Conservation (phyloP, 2,113 vertebrate genomes). For the Tyto alba region DNA sequence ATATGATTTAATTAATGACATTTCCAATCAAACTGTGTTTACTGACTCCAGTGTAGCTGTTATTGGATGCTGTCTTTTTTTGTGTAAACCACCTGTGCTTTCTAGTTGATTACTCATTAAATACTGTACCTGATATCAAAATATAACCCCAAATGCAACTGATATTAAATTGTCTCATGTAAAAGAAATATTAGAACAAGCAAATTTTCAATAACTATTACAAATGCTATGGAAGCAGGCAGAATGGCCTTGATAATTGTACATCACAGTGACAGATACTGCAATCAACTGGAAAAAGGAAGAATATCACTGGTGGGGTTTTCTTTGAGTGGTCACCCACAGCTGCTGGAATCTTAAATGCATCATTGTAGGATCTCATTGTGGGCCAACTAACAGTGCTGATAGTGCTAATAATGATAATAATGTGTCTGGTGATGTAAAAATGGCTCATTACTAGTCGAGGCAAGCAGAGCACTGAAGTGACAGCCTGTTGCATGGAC, state of each 20-base stretch:
- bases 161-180: background rate
- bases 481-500: background rate
- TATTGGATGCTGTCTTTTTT: background rate
- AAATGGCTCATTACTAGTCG: background rate
- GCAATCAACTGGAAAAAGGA: background rate
- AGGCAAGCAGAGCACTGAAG: background rate
- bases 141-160: background rate
- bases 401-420: background rate
- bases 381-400: background rate
- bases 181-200: background rate
- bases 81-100: background rate
- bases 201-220: background rate
- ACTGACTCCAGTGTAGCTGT: background rate
- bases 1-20: slow-evolving; percentile 12
- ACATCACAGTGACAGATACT: background rate
- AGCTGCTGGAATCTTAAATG: background rate
- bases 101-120: background rate
- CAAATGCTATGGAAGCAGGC: background rate
- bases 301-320: background rate
- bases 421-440: background rate
- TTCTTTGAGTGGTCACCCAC: background rate
- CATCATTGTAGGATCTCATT: background rate
- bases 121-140: background rate
- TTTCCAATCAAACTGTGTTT: background rate
- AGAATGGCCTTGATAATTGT: background rate